Evolutionary conservation across 2,797 vertebrate species (phyloP).

Genomic region (Eulemur rubriventer): DNA sequence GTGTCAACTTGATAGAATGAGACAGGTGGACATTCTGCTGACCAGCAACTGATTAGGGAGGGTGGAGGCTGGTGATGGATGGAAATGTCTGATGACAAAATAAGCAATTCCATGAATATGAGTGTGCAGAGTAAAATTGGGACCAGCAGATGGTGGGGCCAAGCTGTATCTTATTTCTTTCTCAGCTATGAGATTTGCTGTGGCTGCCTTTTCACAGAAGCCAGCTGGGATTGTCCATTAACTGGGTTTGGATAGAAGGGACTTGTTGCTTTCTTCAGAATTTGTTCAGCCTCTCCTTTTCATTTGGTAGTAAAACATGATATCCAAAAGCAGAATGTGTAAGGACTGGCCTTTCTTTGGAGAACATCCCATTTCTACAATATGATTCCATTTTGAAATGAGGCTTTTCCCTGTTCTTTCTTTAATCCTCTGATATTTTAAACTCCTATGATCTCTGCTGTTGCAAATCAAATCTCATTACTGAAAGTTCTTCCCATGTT

Average conservation of each 20-base stretch:
- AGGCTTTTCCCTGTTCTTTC: constrained; percentile 29
- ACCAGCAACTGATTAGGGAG: constrained; percentile 1
- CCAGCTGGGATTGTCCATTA: constrained; percentile 55
- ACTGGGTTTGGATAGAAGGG: constrained; percentile 36
- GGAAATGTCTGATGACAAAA: constrained; percentile 43
- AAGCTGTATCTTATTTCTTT: constrained; percentile 57
- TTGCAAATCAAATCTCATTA: constrained; percentile 31
- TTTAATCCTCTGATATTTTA: constrained; percentile 44
- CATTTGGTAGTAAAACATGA: constrained; percentile 40
- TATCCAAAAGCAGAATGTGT: constrained; percentile 8
- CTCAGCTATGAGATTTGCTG: constrained; percentile 15
- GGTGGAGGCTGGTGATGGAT: constrained; percentile 19
- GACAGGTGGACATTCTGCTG: constrained; percentile 60
- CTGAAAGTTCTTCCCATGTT: constrained; percentile 19
- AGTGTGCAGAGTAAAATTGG: constrained; percentile 24
- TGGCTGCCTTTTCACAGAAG: constrained; percentile 44
- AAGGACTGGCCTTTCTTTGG: constrained; percentile 46
- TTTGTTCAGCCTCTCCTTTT: constrained; percentile 47
- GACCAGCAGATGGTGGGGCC: constrained; percentile 50
- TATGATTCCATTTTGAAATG: constrained; percentile 33
- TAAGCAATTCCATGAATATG: constrained; percentile 31
- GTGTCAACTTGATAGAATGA: constrained; percentile 35
- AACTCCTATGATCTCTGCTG: constrained; percentile 1
- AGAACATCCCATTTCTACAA: constrained; percentile 44
- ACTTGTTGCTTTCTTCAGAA: constrained; percentile 63